phyloP scores from a whole-genome alignment of 37 sponge, comb jelly and placozoan genomes.

The Hormiphora californensis region DNA sequence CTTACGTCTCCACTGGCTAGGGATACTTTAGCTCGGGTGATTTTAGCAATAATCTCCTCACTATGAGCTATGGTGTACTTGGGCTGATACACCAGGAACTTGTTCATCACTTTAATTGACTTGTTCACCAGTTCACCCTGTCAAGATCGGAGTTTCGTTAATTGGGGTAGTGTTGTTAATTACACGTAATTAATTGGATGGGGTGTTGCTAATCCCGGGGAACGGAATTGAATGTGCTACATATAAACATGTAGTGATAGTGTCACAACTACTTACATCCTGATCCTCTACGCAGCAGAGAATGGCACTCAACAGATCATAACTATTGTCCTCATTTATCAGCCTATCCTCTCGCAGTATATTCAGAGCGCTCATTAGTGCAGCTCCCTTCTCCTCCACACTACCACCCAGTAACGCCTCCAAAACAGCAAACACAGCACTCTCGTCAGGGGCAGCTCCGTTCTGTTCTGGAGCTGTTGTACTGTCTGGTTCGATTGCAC shows the following conservation, averaged over 20 bases:
- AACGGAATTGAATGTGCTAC: too few relatives aligned
- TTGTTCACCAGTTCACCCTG: conserved; percentile 25
- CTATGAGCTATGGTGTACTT: not conserved
- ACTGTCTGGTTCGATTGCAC: too few relatives aligned
- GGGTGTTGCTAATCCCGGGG: too few relatives aligned
- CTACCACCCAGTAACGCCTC: conserved; percentile 7
- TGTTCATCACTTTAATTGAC: conserved; percentile 40
- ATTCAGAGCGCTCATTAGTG: conserved; percentile 26
- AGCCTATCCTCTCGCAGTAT: conserved; percentile 13
- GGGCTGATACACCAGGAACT: conserved; percentile 54
- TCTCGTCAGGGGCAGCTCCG: not conserved
- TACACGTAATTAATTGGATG: too few relatives aligned
- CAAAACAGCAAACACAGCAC: conserved; percentile 3
- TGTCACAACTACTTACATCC: conserved; percentile 15
- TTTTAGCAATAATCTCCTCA: conserved; percentile 45
- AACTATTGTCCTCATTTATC: conserved; percentile 43
- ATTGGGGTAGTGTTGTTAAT: too few relatives aligned
- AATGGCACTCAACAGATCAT: conserved; percentile 48
- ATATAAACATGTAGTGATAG: too few relatives aligned
- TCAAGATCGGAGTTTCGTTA: too few relatives aligned
- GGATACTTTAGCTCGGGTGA: conserved; percentile 8
- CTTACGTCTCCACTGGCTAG: conserved; percentile 7
- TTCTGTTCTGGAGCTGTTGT: not conserved
- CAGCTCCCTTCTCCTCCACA: conserved; percentile 17
- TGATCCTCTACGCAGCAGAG: conserved; percentile 25